Evolutionary conservation across 2,888 invertebrate genomes (phyloP).

Genomic region (Polymixis flavicincta): DNA sequence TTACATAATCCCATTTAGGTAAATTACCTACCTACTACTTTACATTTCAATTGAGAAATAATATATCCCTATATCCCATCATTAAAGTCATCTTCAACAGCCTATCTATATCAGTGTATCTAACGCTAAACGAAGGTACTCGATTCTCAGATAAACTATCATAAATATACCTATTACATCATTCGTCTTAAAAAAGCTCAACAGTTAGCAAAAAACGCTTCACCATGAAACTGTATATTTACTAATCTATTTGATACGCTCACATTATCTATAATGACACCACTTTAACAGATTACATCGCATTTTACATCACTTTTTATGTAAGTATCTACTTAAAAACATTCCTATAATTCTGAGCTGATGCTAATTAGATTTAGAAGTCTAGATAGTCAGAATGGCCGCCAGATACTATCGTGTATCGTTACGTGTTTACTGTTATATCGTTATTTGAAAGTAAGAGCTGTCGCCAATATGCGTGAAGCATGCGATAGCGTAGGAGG

Average conservation of each 20-base stretch:
- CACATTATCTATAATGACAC: conserved; percentile 17
- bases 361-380: conserved; percentile 50
- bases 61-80: background rate
- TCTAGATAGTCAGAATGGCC: conserved; percentile 42
- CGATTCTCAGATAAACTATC: too few species aligned
- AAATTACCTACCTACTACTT: background rate
- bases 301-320: conserved; percentile 15
- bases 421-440: conserved; percentile 45
- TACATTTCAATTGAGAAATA: background rate
- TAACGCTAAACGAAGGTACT: background rate
- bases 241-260: conserved; percentile 15
- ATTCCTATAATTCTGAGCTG: background rate
- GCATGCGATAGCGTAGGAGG: conserved; percentile 38
- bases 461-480: conserved; percentile 53
- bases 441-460: conserved; percentile 63
- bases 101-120: background rate
- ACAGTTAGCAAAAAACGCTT: background rate
- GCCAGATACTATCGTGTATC: conserved; percentile 26
- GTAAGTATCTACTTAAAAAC: conserved; percentile 24
- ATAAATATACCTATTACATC: background rate
- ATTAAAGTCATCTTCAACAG: background rate
- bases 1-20: background rate
- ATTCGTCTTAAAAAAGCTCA: background rate
- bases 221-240: conserved; percentile 12
- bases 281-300: conserved; percentile 19